Evolutionary conservation across 2,888 invertebrate genomes (phyloP), one percentile per base, ranked within the genome.

Genomic region (Hypomecis atomaria): DNA sequence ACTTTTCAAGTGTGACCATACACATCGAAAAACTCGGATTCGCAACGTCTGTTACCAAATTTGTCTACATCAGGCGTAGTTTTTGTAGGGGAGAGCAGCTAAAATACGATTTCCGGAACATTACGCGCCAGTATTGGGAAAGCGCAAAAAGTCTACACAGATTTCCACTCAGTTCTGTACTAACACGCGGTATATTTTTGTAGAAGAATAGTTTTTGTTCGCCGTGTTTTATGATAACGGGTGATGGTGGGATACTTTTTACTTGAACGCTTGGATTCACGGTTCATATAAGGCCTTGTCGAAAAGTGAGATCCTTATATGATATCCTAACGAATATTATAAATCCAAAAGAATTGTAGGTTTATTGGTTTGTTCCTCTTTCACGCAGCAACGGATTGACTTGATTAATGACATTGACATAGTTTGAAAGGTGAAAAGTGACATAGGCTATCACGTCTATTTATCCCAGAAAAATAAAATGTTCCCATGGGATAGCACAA

Each of bases 81-180:
- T 81, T 79, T 78, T 78, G 70, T 70, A 62, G 68, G 58, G 69
- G 70, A 66, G 62, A 65, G 59, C 63, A 67, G 70, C 69, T 67
- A 67, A 76, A 78, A 78, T 78, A 73, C 72, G 75, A 78, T 79
- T 80, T 78, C 76, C 76, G 76, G 66, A 64, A 78, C 78, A 80
- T 78, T 77, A 78, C 74, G 71, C 74, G 71, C 23, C 69, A 70
- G 69, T 73, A 76, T 77, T 70, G 75, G 75, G 66, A 43, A 9
- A 23, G 47, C 38, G 71, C 78, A 81, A 81, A 81, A 80, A 79
- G 68, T 74, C 70, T 70, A 81, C 80, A 81, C 73, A 74, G 75
- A 77, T 81, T 78, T 77, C 73, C 77, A 79, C 80, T 80, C 71
- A 71, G 71, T 70, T 60, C 61, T 70, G 59, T 62, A 71, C 71